Percentiles rank a stretch among this genome's conserved stretches.
phyloP scores from a whole-genome alignment of 2,113 vertebrate species.

The Podarcis raffonei region DNA sequence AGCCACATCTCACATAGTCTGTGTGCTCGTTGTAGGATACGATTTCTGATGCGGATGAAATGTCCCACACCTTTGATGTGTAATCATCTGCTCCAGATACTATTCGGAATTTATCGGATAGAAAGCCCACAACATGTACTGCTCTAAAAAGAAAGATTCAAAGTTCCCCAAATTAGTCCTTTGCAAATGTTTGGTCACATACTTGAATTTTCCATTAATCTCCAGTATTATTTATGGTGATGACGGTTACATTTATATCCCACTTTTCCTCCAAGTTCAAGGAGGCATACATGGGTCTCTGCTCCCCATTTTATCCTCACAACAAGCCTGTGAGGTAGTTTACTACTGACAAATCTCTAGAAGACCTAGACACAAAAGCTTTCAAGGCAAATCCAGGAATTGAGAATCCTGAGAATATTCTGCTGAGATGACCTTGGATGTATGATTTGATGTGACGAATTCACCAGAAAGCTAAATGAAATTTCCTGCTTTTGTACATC shows the following conservation, averaged over 20 bases:
- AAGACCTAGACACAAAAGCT: background rate
- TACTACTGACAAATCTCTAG: background rate
- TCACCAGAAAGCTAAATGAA: background rate
- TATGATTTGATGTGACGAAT: background rate
- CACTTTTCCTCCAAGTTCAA: no score
- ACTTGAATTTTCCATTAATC: background rate
- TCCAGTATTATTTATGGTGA: no score
- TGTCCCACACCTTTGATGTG: conserved; percentile 90
- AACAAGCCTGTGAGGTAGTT: no score
- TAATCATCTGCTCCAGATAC: conserved; percentile 94
- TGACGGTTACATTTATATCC: no score
- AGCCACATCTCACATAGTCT: conserved; percentile 92
- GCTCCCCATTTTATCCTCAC: no score
- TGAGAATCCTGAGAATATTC: background rate
- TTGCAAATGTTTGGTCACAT: background rate
- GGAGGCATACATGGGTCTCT: no score
- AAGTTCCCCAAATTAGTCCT: conserved; percentile 2
- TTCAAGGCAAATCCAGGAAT: background rate
- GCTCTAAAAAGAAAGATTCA: conserved; percentile 77
- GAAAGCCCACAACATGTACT: conserved; percentile 89
- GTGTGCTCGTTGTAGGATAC: conserved; percentile 85
- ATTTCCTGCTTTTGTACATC: background rate
- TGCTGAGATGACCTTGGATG: background rate
- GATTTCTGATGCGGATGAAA: conserved; percentile 84
- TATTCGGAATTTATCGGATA: conserved; percentile 88